These are phyloP conservation scores for Catostomus latipinnis DNA, from an alignment of 2,797 vertebrate species.

Conservation along the genomic window DNA sequence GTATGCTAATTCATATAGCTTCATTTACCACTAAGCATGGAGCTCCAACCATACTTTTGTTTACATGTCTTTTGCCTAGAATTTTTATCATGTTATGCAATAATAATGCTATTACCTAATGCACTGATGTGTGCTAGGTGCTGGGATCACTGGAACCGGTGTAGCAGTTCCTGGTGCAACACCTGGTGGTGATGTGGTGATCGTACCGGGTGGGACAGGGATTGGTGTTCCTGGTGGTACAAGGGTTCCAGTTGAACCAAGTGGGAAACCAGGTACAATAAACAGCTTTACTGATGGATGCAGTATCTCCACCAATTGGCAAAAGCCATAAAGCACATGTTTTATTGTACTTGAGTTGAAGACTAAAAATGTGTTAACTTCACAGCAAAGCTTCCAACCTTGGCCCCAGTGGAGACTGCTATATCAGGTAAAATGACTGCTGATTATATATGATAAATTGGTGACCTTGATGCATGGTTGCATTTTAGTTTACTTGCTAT, in stretches of 20 bases:
- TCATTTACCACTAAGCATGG: no score
- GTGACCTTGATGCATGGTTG: background rate
- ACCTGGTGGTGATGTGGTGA: slow-evolving; percentile 52
- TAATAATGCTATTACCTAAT: background rate
- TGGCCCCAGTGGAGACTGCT: slow-evolving; percentile 65
- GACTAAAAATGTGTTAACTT: slow-evolving; percentile 12
- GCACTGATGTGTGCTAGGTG: slow-evolving; percentile 22
- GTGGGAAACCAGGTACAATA: slow-evolving; percentile 67
- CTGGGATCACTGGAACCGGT: slow-evolving; percentile 65
- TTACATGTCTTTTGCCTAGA: background rate
- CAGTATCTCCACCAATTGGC: background rate
- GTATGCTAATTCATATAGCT: slow-evolving; percentile 41
- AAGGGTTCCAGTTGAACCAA: slow-evolving; percentile 56
- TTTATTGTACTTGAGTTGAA: background rate
- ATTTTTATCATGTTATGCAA: background rate
- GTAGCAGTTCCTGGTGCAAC: slow-evolving; percentile 64
- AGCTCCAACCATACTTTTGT: background rate
- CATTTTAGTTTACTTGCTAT: background rate
- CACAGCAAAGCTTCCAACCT: slow-evolving; percentile 67
- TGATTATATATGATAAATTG: background rate
- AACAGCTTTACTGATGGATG: background rate
- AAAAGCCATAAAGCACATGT: background rate
- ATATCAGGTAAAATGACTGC: slow-evolving; percentile 67
- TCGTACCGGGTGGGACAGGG: slow-evolving; percentile 62
- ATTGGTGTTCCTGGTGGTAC: slow-evolving; percentile 60